Evolutionary conservation across 2,797 vertebrate genomes (phyloP), one percentile per base, ranked within the genome.

Genomic region (Girardinus metallicus): DNA sequence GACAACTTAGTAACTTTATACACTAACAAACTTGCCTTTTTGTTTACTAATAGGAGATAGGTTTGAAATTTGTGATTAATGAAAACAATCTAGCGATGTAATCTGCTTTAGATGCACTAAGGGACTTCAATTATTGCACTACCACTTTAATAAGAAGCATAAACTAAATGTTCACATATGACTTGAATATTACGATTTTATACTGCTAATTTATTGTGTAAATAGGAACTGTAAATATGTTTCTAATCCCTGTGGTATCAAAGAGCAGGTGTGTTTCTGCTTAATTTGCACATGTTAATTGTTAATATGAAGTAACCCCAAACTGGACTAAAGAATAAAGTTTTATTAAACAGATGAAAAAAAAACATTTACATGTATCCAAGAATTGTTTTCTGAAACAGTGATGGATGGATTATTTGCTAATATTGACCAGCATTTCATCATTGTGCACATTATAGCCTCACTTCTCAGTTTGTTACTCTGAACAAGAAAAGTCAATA

Each of bases 141-240:
- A 91, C 76, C 75, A 51, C n/a, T 84, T 73, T 70, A 89, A 75
- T 36, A 87, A 0, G 2, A 90, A 47, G 73, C 83, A 82, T 81
- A 62, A 68, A 81, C 73, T 85, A 29, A 73, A 74, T 75, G 77
- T 84, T 82, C 79, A 90, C 71, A 47, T 83, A 57, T 82, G 64
- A 90, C 80, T 89, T 90, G 81, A 89, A 88, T 91, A 86, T 82
- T 51, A 78, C 70, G 62, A 26, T 91, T 94, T 92, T 94, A 81
- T 94, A 93, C 68, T 78, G 3, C 83, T 93, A 93, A 94, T 94
- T 94, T 94, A 94, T 94, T 94, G 62, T 95, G 93, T 94, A 92
- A 85, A 90, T 93, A 92, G 76, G 26, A 78, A 75, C 70, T 86
- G 80, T 87, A 83, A 53, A 89, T 84, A 46, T 7, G 13, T 90